Percentiles rank a stretch among this genome's conserved stretches.
Evolutionary conservation across 64 coral and sea anemone genomes (phyloP).

Genomic region (Montipora cactus): DNA sequence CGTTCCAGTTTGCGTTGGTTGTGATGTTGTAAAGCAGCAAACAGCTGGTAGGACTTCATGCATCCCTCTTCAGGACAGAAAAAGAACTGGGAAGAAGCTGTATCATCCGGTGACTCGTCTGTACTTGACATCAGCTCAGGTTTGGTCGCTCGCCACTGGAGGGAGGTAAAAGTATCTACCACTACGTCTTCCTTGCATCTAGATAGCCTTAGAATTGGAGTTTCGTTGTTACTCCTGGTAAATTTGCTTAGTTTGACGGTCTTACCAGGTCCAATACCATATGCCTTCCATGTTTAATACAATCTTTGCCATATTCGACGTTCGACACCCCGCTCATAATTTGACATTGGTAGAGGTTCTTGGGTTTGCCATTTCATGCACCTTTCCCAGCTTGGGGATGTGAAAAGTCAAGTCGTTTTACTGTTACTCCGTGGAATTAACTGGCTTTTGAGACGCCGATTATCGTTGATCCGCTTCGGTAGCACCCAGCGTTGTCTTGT

Average conservation of each 20-base stretch:
- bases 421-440: constrained; percentile 16
- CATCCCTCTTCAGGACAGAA: constrained; percentile 56
- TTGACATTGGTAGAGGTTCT: not conserved
- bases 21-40: constrained; percentile 39
- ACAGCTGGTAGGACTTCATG: constrained; percentile 38
- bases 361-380: not conserved
- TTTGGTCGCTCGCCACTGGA: not conserved
- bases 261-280: constrained; percentile 7
- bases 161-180: not conserved
- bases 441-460: not conserved
- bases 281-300: not conserved
- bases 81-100: constrained; percentile 1
- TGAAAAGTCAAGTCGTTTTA: constrained; percentile 60
- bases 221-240: not conserved
- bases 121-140: not conserved
- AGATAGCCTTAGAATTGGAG: not conserved
- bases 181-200: not conserved
- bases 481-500: constrained; percentile 51
- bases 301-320: constrained; percentile 10
- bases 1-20: constrained; percentile 32
- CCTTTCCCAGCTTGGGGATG: constrained; percentile 51
- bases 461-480: constrained; percentile 23
- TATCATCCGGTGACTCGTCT: not conserved
- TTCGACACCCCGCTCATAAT: not conserved
- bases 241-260: not conserved